Evolutionary conservation across 2,888 invertebrate species (phyloP).

Genomic region (Parnassius glacialis): DNA sequence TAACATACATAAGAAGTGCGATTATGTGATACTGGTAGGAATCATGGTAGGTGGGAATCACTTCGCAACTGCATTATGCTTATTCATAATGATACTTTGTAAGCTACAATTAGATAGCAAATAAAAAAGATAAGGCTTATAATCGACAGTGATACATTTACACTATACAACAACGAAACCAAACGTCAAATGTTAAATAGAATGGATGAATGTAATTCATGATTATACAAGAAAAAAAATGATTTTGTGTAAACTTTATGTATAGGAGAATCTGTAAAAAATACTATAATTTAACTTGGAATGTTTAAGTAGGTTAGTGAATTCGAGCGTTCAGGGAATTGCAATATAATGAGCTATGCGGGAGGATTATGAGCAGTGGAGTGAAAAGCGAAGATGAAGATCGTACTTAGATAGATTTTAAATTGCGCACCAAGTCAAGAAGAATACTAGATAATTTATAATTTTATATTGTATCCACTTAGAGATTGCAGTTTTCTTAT

Average conservation of each 20-base stretch:
- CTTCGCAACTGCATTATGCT: too few relatives aligned
- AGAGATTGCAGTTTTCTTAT: too few relatives aligned
- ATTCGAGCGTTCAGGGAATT: constrained; percentile 5
- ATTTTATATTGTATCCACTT: not conserved
- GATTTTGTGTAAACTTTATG: not conserved
- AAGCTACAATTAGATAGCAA: too few relatives aligned
- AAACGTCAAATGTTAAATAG: too few relatives aligned
- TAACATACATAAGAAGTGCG: too few relatives aligned
- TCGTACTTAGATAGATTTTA: not conserved
- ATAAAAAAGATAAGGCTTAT: too few relatives aligned
- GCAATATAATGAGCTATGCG: constrained; percentile 11
- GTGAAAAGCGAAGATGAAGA: not conserved
- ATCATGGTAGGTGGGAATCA: too few relatives aligned
- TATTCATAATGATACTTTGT: too few relatives aligned
- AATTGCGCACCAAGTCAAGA: not conserved
- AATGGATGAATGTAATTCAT: too few relatives aligned
- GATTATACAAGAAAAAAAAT: not conserved
- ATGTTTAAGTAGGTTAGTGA: constrained; percentile 2
- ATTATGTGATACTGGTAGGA: too few relatives aligned
- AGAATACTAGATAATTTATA: not conserved
- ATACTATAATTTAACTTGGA: constrained; percentile 5
- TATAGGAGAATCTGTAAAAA: not conserved
- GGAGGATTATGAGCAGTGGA: not conserved
- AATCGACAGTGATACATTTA: too few relatives aligned
- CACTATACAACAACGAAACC: too few relatives aligned